Percentiles rank a stretch among this genome's conserved stretches.
These are phyloP conservation scores for Dicycla oo DNA, from an alignment of 2,888 invertebrate species.

Conservation along the genomic window DNA sequence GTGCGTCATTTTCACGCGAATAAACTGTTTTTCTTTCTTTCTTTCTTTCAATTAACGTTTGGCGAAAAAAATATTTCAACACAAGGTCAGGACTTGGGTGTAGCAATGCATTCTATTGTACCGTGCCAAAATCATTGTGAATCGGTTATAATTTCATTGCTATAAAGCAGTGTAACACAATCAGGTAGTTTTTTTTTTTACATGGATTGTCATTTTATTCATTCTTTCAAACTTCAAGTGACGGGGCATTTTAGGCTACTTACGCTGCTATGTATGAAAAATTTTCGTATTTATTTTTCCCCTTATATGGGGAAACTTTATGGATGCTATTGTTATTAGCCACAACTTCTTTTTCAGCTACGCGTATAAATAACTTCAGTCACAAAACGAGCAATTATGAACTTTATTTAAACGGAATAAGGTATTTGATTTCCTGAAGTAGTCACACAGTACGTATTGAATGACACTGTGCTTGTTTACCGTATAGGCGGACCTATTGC, in stretches of 20 bases:
- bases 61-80: slow-evolving; percentile 3
- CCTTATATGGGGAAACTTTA: slow-evolving; percentile 10
- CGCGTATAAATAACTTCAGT: not conserved
- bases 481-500: not conserved
- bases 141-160: slow-evolving; percentile 15
- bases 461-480: slow-evolving; percentile 12
- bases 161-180: not conserved
- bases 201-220: not conserved
- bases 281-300: slow-evolving; percentile 8
- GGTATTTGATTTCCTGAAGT: not conserved
- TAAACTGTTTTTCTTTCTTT: no score
- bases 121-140: slow-evolving; percentile 20
- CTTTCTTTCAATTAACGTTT: no score
- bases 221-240: no score
- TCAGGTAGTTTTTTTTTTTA: not conserved
- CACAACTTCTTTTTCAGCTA: slow-evolving; percentile 35
- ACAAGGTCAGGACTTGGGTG: slow-evolving; percentile 21
- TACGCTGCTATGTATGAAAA: no score
- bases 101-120: slow-evolving; percentile 32
- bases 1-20: no score
- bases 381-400: slow-evolving; percentile 2
- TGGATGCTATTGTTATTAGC: slow-evolving; percentile 15
- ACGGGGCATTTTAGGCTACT: no score
- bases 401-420: accelerated
- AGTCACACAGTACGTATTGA: accelerated